phyloP scores from a whole-genome alignment of 92 coral and sea anemone genomes.

The Porites rus region DNA sequence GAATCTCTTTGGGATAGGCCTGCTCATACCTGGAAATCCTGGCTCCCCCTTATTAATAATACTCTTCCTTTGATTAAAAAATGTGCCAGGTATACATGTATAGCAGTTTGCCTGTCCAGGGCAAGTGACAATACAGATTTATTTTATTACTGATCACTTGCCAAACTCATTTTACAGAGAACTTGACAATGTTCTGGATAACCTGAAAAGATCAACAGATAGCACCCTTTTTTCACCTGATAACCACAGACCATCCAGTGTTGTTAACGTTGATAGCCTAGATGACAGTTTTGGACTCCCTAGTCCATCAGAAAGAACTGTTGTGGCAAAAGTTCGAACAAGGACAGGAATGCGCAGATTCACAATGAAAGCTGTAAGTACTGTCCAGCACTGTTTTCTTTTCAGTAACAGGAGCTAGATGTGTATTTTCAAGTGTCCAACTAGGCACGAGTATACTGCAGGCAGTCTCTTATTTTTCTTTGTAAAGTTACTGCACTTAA shows the following conservation, averaged over 20 bases:
- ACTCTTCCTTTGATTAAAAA: too few species aligned
- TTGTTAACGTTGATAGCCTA: constrained; percentile 64
- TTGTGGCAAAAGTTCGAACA: constrained; percentile 85
- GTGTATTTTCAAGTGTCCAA: too few species aligned
- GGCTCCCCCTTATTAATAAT: too few species aligned
- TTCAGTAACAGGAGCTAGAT: neutral
- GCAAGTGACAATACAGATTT: neutral
- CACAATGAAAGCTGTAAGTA: constrained; percentile 83
- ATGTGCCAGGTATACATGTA: too few species aligned
- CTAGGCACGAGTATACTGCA: too few species aligned
- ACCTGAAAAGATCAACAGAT: constrained; percentile 50
- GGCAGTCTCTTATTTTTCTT: too few species aligned
- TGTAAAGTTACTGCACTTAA: too few species aligned
- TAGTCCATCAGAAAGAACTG: constrained; percentile 73
- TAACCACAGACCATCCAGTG: constrained; percentile 51
- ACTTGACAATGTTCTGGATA: constrained; percentile 61
- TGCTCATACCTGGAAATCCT: too few species aligned
- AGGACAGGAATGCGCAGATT: constrained; percentile 88
- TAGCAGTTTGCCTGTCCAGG: neutral
- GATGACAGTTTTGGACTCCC: constrained; percentile 60
- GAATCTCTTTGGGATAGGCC: too few species aligned
- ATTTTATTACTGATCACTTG: neutral
- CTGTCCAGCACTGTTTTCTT: neutral
- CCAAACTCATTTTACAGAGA: constrained; percentile 35
- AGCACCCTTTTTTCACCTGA: constrained; percentile 34